Base-by-base conservation (phyloP, 37 sponge, comb jelly and placozoan species). In the Agelas oroides region DNA sequence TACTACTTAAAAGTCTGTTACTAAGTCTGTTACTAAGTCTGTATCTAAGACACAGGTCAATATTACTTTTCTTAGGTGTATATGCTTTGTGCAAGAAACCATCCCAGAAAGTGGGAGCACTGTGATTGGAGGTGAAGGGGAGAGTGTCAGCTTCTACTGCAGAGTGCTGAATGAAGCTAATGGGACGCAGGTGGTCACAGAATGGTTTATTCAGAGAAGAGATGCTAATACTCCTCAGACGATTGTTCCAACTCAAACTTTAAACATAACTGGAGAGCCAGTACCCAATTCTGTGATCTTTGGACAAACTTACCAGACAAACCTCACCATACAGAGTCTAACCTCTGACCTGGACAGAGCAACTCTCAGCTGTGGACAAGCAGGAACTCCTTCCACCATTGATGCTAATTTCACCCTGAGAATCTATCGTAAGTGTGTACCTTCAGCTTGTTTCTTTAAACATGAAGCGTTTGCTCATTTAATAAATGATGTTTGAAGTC, bases 271-370 rank as follows among this genome's bases (percentile, higher is more conserved):
- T 61, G n/a, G 27, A 61, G 63, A n/a, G 5, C 63, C 12, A 27
- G n/a, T 61, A 28, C 5, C 63, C n/a, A n/a, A 61, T n/a, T 12
- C 46, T 20, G 6, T 3, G 5, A 16, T 11, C 12, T 33, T 69
- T 5, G n/a, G n/a, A n/a, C n/a, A n/a, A n/a, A 31, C 14, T 12
- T 33, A 33, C 37, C 34, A 8, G 37, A 33, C 70, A 23, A 69
- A 33, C 37, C 32, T 69, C 34, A 69, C 70, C 70, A 36, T 69
- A 36, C 37, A 32, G 70, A 69, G 37, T 27, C 35, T 69, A 36
- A 69, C 70, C 16, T 38, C 35, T 32, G 35, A 69, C 37, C 37
- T 69, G 37, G 35, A 69, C 37, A 36, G 70, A 21, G 70, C 32
- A 25, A 69, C 70, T 5, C 1, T 69, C 35, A 12, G 1, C 15